A percentile compares a stretch with the other conserved stretches of the same genome.
phyloP scores from a whole-genome alignment of 2,888 invertebrate species.

The Rosalia funebris region DNA sequence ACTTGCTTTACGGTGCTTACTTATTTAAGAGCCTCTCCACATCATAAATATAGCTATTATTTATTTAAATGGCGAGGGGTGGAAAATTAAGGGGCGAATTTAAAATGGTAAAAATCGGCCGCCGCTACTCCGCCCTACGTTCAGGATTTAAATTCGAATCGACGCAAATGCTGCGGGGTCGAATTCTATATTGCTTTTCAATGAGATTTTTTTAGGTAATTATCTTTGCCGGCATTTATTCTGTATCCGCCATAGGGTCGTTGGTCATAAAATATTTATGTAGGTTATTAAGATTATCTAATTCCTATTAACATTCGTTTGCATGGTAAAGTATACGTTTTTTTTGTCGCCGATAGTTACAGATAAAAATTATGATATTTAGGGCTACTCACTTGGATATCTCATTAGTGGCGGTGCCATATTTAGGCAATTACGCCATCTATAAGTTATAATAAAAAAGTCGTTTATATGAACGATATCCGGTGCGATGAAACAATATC shows the following conservation, averaged over 20 bases:
- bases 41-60: conserved; percentile 59
- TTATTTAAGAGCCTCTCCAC: conserved; percentile 55
- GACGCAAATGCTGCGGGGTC: conserved; percentile 32
- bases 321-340: no score
- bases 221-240: conserved; percentile 26
- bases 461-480: no score
- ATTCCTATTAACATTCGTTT: no score
- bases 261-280: conserved; percentile 1
- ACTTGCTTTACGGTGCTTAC: conserved; percentile 45
- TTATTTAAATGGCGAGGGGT: conserved; percentile 58
- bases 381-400: no score
- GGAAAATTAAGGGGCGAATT: conserved; percentile 48
- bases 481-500: no score
- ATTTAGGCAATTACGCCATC: no score
- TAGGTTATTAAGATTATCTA: not conserved
- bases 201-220: conserved; percentile 30
- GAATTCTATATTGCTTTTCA: conserved; percentile 32
- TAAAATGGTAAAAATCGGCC: conserved; percentile 53
- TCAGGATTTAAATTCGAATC: conserved; percentile 35
- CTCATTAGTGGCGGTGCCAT: no score
- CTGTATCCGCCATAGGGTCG: conserved; percentile 23
- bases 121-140: conserved; percentile 29
- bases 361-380: no score
- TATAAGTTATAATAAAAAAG: no score
- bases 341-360: no score